A percentile compares a stretch with the other conserved stretches of the same genome.
Conservation (phyloP, 2,113 vertebrate genomes). For the Anolis carolinensis region DNA sequence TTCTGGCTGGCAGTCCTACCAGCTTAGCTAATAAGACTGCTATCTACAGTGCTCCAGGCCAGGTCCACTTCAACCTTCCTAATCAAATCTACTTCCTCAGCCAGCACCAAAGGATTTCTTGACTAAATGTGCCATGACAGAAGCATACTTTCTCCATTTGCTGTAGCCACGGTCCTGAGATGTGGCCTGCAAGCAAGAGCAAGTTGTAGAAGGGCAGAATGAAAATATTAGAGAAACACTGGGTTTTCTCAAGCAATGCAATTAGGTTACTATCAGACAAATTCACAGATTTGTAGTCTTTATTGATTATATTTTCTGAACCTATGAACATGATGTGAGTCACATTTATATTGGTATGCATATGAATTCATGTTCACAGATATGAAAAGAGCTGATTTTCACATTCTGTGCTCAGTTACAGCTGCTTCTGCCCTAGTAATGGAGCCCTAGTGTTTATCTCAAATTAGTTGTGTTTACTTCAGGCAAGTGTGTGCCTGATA, state of each 20-base stretch:
- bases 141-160: neutral
- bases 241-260: neutral
- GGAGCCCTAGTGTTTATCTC: neutral
- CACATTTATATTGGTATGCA: neutral
- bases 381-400: neutral
- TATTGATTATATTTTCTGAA: neutral
- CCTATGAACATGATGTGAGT: neutral
- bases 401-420: neutral
- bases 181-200: neutral
- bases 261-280: neutral
- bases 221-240: neutral
- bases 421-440: neutral
- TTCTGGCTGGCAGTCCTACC: neutral
- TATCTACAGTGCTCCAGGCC: neutral
- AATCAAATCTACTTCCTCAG: conserved; percentile 5
- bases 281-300: neutral
- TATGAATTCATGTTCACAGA: too few species aligned
- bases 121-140: neutral
- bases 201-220: neutral
- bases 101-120: conserved; percentile 13
- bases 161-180: neutral
- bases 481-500: neutral
- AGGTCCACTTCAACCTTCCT: neutral
- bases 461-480: neutral
- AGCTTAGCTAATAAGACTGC: neutral